Evolutionary conservation across 1,140 invertebrate species (phyloP), one percentile per base, ranked within the genome.

Genomic region (Agrilus planipennis): DNA sequence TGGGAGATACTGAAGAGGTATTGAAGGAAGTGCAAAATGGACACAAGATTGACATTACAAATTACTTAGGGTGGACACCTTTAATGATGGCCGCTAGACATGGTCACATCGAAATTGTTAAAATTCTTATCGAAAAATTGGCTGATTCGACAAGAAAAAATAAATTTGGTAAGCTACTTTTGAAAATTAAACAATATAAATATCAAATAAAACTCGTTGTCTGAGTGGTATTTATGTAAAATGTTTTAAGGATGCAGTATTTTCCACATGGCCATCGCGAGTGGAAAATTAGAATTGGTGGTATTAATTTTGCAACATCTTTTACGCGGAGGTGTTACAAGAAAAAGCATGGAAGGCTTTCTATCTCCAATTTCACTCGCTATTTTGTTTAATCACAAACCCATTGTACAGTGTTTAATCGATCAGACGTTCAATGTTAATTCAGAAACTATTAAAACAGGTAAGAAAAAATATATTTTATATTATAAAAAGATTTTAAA

Each of bases 21-120:
- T 21, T 16, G 11, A 38, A 51, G 39, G 31, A 52, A 23, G 23
- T 57, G 16, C 34, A 50, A 14, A 42, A 40, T 15, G 28, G 40
- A n/a, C 21, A 39, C 18, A 61, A 53, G 38, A 51, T 57, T 31
- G 59, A 68, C 35, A 46, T 39, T 9, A 60, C 60, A 51, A 72
- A 69, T 52, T 60, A 60, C 49, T 62, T 66, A 45, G 67, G 68
- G 2, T 70, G 68, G 68, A 70, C 68, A 6, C 68, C 70, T 5
- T 40, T 72, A 18, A 71, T 71, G 68, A 62, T 69, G 46, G 68
- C 69, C 3, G 48, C 68, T 42, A 53, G 70, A 32, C 65, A 66
- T 49, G 60, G 58, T 41, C 58, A 71, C 47, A 34, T 60, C 3
- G 44, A 62, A 15, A 60, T 56, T 15, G 63, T 65, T 2, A 54